These are phyloP conservation scores for Hypotaenidia okinawae DNA, from an alignment of 2,797 vertebrate species.

Conservation along the genomic window DNA sequence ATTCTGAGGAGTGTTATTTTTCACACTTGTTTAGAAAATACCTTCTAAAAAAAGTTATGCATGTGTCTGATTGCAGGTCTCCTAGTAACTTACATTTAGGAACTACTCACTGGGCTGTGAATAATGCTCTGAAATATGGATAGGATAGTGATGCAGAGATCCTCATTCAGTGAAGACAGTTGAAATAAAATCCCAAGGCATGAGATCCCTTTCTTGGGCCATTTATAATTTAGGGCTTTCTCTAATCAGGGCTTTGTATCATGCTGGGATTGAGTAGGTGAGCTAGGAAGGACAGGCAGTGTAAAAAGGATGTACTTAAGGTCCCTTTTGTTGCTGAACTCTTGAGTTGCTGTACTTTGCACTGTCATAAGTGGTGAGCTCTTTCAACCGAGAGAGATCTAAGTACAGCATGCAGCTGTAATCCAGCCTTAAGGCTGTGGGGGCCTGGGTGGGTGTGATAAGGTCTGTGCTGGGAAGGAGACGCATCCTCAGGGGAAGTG, in stretches of 20 bases:
- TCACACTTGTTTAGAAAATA: not conserved
- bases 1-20: not conserved
- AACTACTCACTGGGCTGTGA: not conserved
- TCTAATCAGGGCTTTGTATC: not conserved
- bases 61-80: not conserved
- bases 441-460: slow-evolving; percentile 2
- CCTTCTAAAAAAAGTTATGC: not conserved
- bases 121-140: fast-evolving
- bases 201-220: not conserved
- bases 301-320: not conserved
- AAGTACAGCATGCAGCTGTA: not conserved
- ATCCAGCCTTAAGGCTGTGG: not conserved
- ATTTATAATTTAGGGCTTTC: not conserved
- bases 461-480: not conserved
- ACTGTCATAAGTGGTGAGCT: not conserved
- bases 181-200: not conserved
- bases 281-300: not conserved
- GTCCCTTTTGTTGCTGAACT: not conserved
- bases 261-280: not conserved
- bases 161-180: not conserved
- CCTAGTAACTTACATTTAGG: not conserved
- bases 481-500: not conserved
- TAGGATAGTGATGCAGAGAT: fast-evolving
- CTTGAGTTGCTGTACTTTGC: not conserved
- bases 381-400: not conserved